Conservation (phyloP, 2,797 vertebrate genomes). For the Esox lucius region DNA sequence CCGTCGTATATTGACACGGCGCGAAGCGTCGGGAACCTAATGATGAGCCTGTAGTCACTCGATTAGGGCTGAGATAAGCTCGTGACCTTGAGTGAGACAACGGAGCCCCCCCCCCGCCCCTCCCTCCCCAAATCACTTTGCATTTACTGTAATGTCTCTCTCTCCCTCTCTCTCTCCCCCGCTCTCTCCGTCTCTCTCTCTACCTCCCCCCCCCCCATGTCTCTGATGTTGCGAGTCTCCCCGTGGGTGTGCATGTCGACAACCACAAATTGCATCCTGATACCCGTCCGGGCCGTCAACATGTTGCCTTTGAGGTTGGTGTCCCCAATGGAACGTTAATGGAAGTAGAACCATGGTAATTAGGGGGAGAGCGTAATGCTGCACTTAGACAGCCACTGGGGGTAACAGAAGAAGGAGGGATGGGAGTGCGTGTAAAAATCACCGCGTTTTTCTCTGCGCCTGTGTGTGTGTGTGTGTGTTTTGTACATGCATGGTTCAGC, state of each 20-base stretch:
- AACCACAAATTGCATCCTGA: slow-evolving; percentile 34
- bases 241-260: slow-evolving; percentile 25
- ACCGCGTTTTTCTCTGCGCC: not conserved
- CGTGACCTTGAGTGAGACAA: not conserved
- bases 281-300: slow-evolving; percentile 37
- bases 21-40: not conserved
- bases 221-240: slow-evolving; percentile 30
- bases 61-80: not conserved
- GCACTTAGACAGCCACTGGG: slow-evolving; percentile 46
- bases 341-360: slow-evolving; percentile 48
- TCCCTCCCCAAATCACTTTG: not conserved
- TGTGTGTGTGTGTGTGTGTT: slow-evolving; percentile 9
- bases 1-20: not conserved
- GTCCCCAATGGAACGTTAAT: slow-evolving; percentile 46
- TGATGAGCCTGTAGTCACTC: not conserved
- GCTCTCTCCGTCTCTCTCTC: not conserved
- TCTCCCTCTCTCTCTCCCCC: not conserved
- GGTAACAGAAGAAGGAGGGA: slow-evolving; percentile 15
- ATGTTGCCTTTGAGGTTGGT: slow-evolving; percentile 41
- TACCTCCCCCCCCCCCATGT: not conserved
- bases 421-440: not conserved
- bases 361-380: slow-evolving; percentile 45
- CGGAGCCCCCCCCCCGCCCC: too few species aligned
- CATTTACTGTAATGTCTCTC: not conserved
- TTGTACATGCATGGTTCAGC: slow-evolving; percentile 29